Conservation (phyloP, 2,113 vertebrate species). For the Misgurnus anguillicaudatus region DNA sequence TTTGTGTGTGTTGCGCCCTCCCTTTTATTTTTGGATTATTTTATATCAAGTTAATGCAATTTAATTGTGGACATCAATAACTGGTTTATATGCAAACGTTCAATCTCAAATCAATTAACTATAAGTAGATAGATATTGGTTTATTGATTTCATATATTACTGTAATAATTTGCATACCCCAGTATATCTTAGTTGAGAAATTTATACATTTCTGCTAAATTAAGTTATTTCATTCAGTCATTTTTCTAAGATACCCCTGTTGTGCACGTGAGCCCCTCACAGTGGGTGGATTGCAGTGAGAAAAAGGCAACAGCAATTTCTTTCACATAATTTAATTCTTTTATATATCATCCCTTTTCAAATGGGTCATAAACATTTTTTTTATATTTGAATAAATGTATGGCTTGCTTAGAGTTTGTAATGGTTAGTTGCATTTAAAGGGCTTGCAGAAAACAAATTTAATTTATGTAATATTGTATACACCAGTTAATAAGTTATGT, state of each 20-base stretch:
- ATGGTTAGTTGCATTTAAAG: neutral
- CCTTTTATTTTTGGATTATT: neutral
- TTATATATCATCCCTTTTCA: neutral
- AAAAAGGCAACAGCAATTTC: neutral
- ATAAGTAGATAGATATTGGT: neutral
- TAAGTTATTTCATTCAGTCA: slow-evolving; percentile 5
- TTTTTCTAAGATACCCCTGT: slow-evolving; percentile 11
- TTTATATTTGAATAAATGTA: no score
- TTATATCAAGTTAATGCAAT: neutral
- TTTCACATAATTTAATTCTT: neutral
- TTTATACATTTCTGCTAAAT: slow-evolving; percentile 6
- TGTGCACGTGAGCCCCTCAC: slow-evolving; percentile 10
- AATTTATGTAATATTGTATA: neutral
- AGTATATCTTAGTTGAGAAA: neutral
- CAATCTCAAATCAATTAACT: neutral
- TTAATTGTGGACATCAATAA: neutral
- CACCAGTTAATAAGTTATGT: neutral
- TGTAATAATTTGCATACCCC: neutral
- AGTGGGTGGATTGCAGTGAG: slow-evolving; percentile 1
- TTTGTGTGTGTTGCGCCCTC: slow-evolving; percentile 7
- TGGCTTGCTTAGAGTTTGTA: neutral
- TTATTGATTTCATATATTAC: neutral
- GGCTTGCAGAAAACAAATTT: neutral
- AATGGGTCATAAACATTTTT: no score
- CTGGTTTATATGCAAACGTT: neutral